phyloP scores from a whole-genome alignment of 2,113 vertebrate species.

The Otocyon megalotis region DNA sequence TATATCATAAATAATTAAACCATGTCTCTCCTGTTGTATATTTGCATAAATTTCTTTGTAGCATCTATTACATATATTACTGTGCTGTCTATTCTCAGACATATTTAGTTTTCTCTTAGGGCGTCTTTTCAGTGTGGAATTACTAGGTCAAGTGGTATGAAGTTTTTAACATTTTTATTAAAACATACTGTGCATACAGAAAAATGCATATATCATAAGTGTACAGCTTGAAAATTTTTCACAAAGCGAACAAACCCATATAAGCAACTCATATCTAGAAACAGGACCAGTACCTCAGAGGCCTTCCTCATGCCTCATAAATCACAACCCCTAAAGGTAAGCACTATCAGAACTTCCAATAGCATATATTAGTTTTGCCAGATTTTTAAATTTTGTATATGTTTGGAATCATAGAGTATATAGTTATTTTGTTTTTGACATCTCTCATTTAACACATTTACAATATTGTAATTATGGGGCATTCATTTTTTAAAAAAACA shows the following conservation, averaged over 20 bases:
- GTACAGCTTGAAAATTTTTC: neutral
- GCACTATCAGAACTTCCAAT: neutral
- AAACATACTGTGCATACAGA: neutral
- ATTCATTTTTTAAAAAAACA: neutral
- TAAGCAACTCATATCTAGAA: neutral
- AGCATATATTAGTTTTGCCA: neutral
- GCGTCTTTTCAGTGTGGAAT: conserved; percentile 7
- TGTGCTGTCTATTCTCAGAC: neutral
- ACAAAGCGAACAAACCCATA: neutral
- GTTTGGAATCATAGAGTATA: neutral
- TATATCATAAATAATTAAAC: neutral
- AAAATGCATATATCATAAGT: neutral
- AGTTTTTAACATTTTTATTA: neutral
- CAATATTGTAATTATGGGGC: neutral
- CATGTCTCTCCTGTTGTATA: neutral
- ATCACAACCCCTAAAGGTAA: neutral
- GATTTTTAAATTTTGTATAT: neutral
- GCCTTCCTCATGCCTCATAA: neutral
- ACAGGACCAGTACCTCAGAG: neutral
- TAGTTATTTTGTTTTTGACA: neutral
- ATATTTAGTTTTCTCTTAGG: conserved; percentile 36
- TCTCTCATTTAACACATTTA: neutral
- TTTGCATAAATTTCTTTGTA: neutral
- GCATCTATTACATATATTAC: neutral
- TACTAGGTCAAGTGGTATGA: neutral